Conservation (phyloP, 2,888 invertebrate genomes). For the Polyommatus iphigenia region DNA sequence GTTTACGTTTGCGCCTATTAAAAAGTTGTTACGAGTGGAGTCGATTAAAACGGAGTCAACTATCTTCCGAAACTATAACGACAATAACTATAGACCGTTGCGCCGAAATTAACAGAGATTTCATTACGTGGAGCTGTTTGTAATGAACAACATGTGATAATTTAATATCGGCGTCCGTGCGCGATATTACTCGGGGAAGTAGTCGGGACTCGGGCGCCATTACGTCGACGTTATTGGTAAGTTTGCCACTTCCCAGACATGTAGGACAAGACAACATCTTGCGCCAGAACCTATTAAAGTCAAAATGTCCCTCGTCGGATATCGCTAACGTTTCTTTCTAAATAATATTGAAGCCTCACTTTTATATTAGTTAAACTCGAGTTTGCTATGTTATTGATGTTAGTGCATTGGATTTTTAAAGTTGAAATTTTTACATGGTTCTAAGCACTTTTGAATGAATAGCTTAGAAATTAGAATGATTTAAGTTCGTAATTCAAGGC, state of each 20-base stretch:
- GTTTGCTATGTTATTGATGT: background rate
- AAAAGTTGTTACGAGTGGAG: background rate
- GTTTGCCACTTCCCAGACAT: slow-evolving; percentile 63
- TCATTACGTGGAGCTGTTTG: slow-evolving; percentile 27
- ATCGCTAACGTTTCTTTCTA: slow-evolving; percentile 36
- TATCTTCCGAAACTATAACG: background rate
- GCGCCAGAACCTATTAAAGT: slow-evolving; percentile 71
- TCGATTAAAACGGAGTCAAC: background rate
- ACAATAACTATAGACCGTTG: background rate
- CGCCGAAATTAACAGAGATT: slow-evolving; percentile 13
- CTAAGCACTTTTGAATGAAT: background rate
- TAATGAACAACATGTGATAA: slow-evolving; percentile 31
- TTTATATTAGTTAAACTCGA: slow-evolving; percentile 8
- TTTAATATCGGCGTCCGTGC: slow-evolving; percentile 31
- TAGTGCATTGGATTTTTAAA: background rate
- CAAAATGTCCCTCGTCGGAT: slow-evolving; percentile 57
- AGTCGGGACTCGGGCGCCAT: slow-evolving; percentile 62
- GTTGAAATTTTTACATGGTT: background rate
- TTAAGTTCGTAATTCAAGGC: background rate
- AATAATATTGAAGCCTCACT: slow-evolving; percentile 30
- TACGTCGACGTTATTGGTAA: slow-evolving; percentile 73
- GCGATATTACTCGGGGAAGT: slow-evolving; percentile 59
- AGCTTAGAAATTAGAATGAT: background rate
- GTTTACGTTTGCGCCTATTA: slow-evolving; percentile 16
- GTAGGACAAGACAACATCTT: slow-evolving; percentile 70